Base-by-base conservation (phyloP, 2,113 vertebrate genomes). In the Anoplopoma fimbria region DNA sequence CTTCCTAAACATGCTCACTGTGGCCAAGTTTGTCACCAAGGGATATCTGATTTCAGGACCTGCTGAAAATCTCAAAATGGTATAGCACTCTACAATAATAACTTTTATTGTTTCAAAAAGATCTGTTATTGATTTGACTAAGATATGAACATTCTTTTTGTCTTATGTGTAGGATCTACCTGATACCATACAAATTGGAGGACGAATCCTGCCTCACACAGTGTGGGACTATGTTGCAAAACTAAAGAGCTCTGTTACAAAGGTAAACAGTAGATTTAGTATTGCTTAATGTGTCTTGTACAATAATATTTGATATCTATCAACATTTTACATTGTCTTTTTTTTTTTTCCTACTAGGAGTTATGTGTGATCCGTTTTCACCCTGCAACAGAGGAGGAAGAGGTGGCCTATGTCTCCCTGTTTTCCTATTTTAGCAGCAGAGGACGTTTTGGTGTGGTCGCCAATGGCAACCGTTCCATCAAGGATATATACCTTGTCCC, bases 341-440 rank as follows among this genome's bases (percentile, higher is more conserved):
- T 73, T 45, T 79, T 60, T 94, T 38, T 25, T 36, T 65, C 76
- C 29, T 85, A 90, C 25, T 87, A 99, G 98, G 98, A 99, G 77
- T 91, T 99, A 82, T 99, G 97, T 85, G 95, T 99, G 92, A 97
- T 99, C 76, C 97, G 98, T 25, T 99, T 99, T 89, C 97, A 98
- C 68, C 97, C 98, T 17, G 97, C 97, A 27, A 97, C 98, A 58
- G 98, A 99, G 86, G 98, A 99, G 73, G 98, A 99, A 78, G 97
- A 99, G 85, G 97, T 98, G 65, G 97, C 98, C 88, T 99, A 99
- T 84, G 97, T 99, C 61, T 99, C 98, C 64, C 96, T 99, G 29
- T 99, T 99, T 95, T 99, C 98, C 58, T 99, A 99, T 93, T 99
- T 99, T 87, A 99, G 96, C 95, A 99, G 98, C 93, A 97, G 98